A percentile compares a stretch with the other conserved stretches of the same genome.
Conservation (phyloP, 2,113 vertebrate species). For the Ptyas mucosa region DNA sequence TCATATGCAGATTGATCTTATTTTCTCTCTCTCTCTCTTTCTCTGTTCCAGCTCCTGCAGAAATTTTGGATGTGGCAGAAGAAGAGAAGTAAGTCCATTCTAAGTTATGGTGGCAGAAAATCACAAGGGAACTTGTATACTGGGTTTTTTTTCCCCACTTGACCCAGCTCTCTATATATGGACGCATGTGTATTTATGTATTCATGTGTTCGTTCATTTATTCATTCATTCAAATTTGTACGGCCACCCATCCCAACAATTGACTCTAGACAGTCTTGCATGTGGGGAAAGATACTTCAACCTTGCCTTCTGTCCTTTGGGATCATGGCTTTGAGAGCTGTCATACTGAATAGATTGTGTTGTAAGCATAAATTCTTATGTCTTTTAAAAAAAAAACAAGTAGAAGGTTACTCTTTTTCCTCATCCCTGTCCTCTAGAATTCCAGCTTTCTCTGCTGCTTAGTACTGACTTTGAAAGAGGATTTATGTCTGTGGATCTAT, state of each 20-base stretch:
- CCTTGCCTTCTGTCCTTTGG: not conserved
- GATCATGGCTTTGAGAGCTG: not conserved
- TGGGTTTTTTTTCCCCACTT: not conserved
- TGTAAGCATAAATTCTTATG: conserved; percentile 1
- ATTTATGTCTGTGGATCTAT: not conserved
- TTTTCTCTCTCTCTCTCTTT: conserved; percentile 36
- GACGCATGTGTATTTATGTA: not conserved
- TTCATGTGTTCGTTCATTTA: not conserved
- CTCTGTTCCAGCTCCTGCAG: conserved; percentile 74
- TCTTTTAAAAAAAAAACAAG: not conserved
- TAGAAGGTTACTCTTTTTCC: not conserved
- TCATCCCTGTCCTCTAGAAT: not conserved
- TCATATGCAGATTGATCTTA: accelerated
- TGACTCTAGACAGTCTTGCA: not conserved
- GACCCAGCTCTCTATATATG: not conserved
- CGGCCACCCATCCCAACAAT: not conserved
- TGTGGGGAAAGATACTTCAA: not conserved
- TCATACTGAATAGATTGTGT: not conserved
- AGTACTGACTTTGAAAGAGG: not conserved
- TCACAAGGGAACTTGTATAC: not conserved
- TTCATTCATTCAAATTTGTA: not conserved
- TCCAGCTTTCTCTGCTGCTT: not conserved
- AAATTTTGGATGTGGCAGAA: conserved; percentile 87
- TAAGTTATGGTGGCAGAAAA: not conserved
- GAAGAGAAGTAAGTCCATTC: conserved; percentile 82